phyloP scores from a whole-genome alignment of 2,888 invertebrate species.

The Troides aeacus region DNA sequence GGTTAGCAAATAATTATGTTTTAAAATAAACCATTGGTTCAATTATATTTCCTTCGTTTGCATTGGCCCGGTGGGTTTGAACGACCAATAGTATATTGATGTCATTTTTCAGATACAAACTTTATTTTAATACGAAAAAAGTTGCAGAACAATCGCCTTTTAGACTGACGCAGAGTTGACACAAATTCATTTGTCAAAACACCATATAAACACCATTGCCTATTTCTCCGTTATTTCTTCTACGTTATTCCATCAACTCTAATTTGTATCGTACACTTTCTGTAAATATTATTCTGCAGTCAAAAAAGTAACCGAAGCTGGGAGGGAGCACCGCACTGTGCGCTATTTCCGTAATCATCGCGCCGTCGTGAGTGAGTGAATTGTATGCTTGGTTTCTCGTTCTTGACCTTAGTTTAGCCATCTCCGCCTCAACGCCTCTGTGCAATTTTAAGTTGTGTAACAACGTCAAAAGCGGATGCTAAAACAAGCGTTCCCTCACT shows the following conservation, averaged over 20 bases:
- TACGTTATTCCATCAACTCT: constrained; percentile 58
- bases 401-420: constrained; percentile 69
- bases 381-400: constrained; percentile 51
- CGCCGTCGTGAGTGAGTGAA: constrained; percentile 47
- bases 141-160: constrained; percentile 41
- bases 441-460: constrained; percentile 73
- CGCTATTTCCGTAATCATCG: constrained; percentile 34
- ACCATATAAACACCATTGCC: constrained; percentile 67
- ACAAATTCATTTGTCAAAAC: constrained; percentile 75
- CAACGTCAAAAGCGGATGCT: constrained; percentile 71
- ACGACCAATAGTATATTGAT: constrained; percentile 25
- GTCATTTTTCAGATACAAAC: constrained; percentile 5
- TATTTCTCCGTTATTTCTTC: constrained; percentile 64
- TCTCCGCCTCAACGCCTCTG: constrained; percentile 55
- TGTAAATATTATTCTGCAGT: constrained; percentile 37
- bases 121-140: constrained; percentile 23
- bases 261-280: constrained; percentile 50
- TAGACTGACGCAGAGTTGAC: constrained; percentile 49
- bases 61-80: constrained; percentile 15
- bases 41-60: not conserved
- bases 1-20: not conserved
- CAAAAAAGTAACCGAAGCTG: constrained; percentile 22
- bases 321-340: constrained; percentile 27
- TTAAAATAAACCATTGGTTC: constrained; percentile 3
- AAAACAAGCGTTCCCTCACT: constrained; percentile 54